Conservation (phyloP, 30 jellyfish, hydroid and myxozoan genomes). For the Chrysaora quinquecirrha region DNA sequence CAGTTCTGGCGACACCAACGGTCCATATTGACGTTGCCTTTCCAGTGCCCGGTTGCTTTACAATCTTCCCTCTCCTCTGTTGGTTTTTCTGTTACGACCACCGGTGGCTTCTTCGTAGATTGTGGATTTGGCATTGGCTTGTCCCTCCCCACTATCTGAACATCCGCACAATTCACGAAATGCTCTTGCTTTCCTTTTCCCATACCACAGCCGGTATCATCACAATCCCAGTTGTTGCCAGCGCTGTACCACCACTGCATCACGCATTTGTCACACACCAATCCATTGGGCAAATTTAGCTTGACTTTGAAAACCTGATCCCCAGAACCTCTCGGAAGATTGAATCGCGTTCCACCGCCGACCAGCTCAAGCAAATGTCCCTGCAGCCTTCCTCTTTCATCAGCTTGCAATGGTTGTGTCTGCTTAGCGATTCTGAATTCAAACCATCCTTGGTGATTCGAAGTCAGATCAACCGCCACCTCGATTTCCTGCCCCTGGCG, state of each 20-base stretch:
- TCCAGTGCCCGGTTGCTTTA: slow-evolving; percentile 55
- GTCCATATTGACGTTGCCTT: slow-evolving; percentile 57
- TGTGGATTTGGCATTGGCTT: slow-evolving; percentile 42
- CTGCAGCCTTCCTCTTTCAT: slow-evolving; percentile 52
- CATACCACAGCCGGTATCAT: slow-evolving; percentile 75
- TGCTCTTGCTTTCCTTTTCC: slow-evolving; percentile 92
- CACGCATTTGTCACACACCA: slow-evolving; percentile 83
- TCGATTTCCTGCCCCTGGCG: slow-evolving; percentile 80
- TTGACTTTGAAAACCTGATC: slow-evolving; percentile 45
- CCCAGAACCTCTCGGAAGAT: slow-evolving; percentile 73
- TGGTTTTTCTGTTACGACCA: slow-evolving; percentile 55
- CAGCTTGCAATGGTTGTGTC: slow-evolving; percentile 37
- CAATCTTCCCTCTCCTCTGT: slow-evolving; percentile 43
- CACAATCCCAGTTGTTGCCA: slow-evolving; percentile 94
- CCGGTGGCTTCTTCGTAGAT: slow-evolving; percentile 53
- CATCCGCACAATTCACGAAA: slow-evolving; percentile 94
- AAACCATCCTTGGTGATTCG: slow-evolving; percentile 83
- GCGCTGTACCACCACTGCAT: slow-evolving; percentile 92
- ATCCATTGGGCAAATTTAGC: slow-evolving; percentile 54
- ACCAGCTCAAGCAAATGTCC: slow-evolving; percentile 62
- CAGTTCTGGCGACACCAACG: slow-evolving; percentile 67
- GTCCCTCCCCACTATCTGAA: slow-evolving; percentile 53
- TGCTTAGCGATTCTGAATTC: slow-evolving; percentile 71
- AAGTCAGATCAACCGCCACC: slow-evolving; percentile 67
- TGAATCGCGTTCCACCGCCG: slow-evolving; percentile 80